Evolutionary conservation across 2,797 vertebrate genomes (phyloP), one percentile per base, ranked within the genome.

Genomic region (Falco naumanni): DNA sequence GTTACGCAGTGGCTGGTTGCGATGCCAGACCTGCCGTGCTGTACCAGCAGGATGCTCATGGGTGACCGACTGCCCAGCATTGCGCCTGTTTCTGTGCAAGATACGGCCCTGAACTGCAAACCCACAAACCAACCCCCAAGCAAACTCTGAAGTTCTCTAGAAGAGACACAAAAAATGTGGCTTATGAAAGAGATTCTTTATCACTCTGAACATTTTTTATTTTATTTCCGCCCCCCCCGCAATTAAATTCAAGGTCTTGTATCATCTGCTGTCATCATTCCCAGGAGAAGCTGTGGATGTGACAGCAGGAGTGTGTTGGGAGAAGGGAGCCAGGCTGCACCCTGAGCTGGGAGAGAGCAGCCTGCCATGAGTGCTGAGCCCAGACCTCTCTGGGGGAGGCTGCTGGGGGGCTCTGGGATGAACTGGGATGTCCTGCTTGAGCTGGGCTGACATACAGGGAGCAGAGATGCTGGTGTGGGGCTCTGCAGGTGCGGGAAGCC

Each of bases 161-260:
- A 34, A 90, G 79, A 91, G n/a, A 68, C 76, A 61, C 90, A 84
- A 88, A 90, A 94, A 94, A 91, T 18, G 37, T 47, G 41, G 14
- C 60, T 88, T 66, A 26, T 47, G 83, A 81, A 75, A 81, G 16
- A 18, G 5, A 50, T 68, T 88, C 90, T 96, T 91, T 37, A 95
- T 93, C 90, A 88, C 25, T 47, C 25, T 12, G 56, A 90, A 33
- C 22, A 1, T 13, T 71, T 47, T 57, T 54, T 72, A 17, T 78
- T 79, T 37, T 24, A 8, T 26, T 60, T 72, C 72, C 56, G 11
- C 3, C 7, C 19, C 84, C 15, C 5, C 4, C 69, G 93, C 83
- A 95, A 88, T 95, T 94, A 96, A 90, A 80, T 95, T 85, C 90
- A 91, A 61, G 82, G 95, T 85, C 79, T 93, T 86, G 79, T 80